Conservation (phyloP, 64 coral and sea anemone genomes). For the Stichodactyla mertensii region DNA sequence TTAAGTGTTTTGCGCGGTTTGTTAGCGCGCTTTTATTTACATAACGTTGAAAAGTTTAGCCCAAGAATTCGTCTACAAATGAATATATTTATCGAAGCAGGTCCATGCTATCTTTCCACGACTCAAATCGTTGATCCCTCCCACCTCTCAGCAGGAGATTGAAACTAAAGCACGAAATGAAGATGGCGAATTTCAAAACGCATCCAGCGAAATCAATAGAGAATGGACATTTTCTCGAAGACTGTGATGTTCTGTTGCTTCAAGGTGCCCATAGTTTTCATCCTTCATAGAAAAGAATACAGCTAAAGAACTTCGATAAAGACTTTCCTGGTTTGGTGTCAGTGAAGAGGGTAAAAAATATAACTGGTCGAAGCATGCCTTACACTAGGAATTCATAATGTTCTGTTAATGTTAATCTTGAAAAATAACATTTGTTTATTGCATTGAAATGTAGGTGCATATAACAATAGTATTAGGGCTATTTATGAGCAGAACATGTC, state of each 20-base stretch:
- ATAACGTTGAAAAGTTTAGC: conserved; percentile 9
- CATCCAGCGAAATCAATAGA: neutral
- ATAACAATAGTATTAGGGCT: too few relatives aligned
- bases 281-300: neutral
- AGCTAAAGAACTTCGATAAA: neutral
- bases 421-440: neutral
- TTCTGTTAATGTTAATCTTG: neutral
- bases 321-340: neutral
- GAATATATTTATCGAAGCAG: neutral
- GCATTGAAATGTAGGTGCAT: neutral
- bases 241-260: neutral
- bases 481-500: too few relatives aligned
- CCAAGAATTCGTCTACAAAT: neutral
- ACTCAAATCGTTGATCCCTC: conserved; percentile 12
- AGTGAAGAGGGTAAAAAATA: neutral
- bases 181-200: neutral
- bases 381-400: neutral
- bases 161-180: neutral
- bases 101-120: neutral
- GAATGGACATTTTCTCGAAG: neutral
- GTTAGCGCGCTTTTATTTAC: conserved; percentile 5
- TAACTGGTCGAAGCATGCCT: neutral
- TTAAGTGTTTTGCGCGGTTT: conserved; percentile 16
- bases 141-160: neutral
- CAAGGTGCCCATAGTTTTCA: neutral